Evolutionary conservation across 2,797 vertebrate genomes (phyloP), one percentile per base, ranked within the genome.

Genomic region (Acipenser oxyrinchus): DNA sequence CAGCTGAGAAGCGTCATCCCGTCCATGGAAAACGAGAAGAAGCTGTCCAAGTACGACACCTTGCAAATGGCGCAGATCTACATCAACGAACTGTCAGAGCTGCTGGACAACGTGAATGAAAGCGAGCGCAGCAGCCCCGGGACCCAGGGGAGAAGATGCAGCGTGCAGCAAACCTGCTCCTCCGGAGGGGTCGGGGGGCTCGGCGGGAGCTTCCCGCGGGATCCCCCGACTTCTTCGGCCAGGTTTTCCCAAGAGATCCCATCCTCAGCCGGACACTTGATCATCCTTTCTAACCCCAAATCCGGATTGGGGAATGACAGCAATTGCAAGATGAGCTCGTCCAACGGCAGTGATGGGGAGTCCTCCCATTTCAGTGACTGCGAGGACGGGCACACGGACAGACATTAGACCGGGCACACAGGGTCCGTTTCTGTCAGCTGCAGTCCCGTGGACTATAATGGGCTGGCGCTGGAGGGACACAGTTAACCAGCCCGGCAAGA

Each of bases 11-110:
- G 87, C 69, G 91, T 92, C 77, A 92, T 92, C 65, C 91, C 90
- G 0, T 89, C 88, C 0, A 66, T 90, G 75, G 89, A 90, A 52
- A 90, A 90, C 70, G 89, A 92, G 70, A 90, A 88, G 48, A 91
- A 92, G 78, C 68, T 92, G 11, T 92, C 91, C 62, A 92, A 92
- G 64, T 92, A 91, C 12, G 91, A 92, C 75, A 92, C 91, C 1
- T 84, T 92, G 2, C 91, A 92, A 63, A 89, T 92, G 90, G 91
- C 91, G 49, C 91, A 92, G 81, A 92, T 92, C 52, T 92, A 92
- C 85, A 92, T 92, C 78, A 88, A 78, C 0, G 90, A 91, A 75
- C 80, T 92, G 65, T 88, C 89, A 8, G 89, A 92, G 71, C 76
- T 92, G 0, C 77, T 92, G 67, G 50, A 82, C 6, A 86, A 82